A percentile compares a stretch with the other conserved stretches of the same genome.
Conservation (phyloP, 2,113 vertebrate species). For the Salvelinus fontinalis region DNA sequence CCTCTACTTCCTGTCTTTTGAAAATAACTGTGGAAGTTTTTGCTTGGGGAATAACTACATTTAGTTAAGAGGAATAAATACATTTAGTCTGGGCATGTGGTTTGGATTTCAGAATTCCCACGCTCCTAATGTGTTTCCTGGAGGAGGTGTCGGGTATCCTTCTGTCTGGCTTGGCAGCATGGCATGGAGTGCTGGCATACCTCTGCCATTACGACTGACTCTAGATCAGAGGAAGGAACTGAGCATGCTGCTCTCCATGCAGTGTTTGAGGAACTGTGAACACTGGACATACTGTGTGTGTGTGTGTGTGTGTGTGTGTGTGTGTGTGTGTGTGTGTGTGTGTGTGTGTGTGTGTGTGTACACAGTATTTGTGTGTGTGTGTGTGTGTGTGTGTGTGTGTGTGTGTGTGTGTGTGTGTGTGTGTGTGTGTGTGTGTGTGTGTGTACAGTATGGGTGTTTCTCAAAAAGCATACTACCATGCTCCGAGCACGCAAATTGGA, state of each 20-base stretch:
- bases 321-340: too few species aligned
- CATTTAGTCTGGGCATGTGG: conserved; percentile 41
- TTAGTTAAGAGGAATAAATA: conserved; percentile 27
- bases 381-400: too few species aligned
- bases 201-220: not conserved
- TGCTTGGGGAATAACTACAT: conserved; percentile 26
- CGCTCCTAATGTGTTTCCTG: conserved; percentile 36
- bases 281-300: not conserved
- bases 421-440: too few species aligned
- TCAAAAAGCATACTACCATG: too few species aligned
- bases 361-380: too few species aligned
- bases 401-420: too few species aligned
- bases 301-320: not conserved
- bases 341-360: too few species aligned
- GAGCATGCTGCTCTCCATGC: not conserved
- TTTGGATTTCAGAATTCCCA: conserved; percentile 36
- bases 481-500: too few species aligned
- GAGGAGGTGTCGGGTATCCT: conserved; percentile 23
- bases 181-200: not conserved
- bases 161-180: conserved; percentile 2
- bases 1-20: conserved; percentile 21
- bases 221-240: not conserved
- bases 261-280: not conserved
- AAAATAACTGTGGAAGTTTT: conserved; percentile 49
- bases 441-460: too few species aligned